These are phyloP conservation scores for Cotesia glomerata DNA, from an alignment of 1,140 invertebrate species.

Conservation along the genomic window DNA sequence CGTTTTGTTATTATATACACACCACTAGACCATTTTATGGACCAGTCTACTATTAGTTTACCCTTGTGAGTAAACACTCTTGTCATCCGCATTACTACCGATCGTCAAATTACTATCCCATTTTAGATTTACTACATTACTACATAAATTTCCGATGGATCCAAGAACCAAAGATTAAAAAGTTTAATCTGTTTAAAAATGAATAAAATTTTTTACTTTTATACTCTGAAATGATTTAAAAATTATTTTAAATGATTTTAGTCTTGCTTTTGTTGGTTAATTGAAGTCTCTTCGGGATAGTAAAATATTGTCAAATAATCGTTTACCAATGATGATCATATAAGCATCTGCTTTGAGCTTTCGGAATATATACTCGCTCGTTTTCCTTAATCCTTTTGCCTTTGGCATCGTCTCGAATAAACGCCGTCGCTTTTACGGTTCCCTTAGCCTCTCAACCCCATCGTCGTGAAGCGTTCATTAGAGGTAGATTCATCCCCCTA, in stretches of 20 bases:
- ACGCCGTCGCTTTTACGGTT: constrained; percentile 40
- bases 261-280: not conserved
- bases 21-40: constrained; percentile 16
- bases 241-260: not conserved
- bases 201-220: not conserved
- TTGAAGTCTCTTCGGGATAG: not conserved
- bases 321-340: not conserved
- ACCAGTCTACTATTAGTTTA: not conserved
- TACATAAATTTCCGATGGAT: not conserved
- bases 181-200: too few species aligned
- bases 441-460: constrained; percentile 45
- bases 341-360: constrained; percentile 1
- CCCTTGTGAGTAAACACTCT: constrained; percentile 22
- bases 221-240: not conserved
- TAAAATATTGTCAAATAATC: constrained; percentile 4
- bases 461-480: constrained; percentile 49
- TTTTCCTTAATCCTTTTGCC: constrained; percentile 33
- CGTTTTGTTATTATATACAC: not conserved
- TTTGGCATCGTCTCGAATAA: constrained; percentile 30
- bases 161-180: not conserved
- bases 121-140: not conserved
- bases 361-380: constrained; percentile 28
- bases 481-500: constrained; percentile 45
- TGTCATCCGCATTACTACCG: constrained; percentile 16
- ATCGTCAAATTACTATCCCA: constrained; percentile 15